Percentiles rank a stretch among this genome's conserved stretches.
These are phyloP conservation scores for Sphenopsis melanotis DNA, from an alignment of 2,797 vertebrate genomes.

Conservation along the genomic window DNA sequence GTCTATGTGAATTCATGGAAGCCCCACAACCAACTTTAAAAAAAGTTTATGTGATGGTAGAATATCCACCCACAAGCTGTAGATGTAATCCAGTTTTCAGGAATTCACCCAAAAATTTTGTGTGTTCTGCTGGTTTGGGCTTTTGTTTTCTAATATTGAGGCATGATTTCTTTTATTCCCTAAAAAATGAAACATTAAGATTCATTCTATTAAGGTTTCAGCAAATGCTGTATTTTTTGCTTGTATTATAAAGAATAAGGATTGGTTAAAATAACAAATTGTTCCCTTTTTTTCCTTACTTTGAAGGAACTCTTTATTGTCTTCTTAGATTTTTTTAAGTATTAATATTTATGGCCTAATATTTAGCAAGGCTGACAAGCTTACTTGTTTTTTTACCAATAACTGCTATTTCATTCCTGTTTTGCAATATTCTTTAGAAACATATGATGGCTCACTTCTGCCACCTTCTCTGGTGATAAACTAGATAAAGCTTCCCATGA, in stretches of 20 bases:
- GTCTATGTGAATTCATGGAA: neutral
- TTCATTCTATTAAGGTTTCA: neutral
- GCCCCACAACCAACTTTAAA: neutral
- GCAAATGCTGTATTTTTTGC: neutral
- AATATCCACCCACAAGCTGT: neutral
- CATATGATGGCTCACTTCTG: neutral
- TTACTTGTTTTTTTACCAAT: neutral
- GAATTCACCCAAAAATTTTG: neutral
- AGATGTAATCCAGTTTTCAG: neutral
- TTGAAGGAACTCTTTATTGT: neutral
- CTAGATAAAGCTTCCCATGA: conserved; percentile 46
- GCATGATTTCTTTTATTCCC: neutral
- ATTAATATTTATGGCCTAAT: conserved; percentile 33
- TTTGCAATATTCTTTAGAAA: conserved; percentile 21
- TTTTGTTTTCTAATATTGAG: neutral
- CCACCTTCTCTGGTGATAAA: conserved; percentile 39
- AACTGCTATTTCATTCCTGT: neutral
- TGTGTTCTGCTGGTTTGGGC: neutral
- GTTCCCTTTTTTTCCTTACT: neutral
- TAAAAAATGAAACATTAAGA: neutral
- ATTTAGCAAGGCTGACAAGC: neutral
- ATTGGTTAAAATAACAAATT: neutral
- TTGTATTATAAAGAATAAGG: neutral
- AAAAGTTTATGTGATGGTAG: neutral
- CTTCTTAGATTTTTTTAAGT: neutral